Evolutionary conservation across 2,888 invertebrate species (phyloP).

Genomic region (Nemapogon koenigi): DNA sequence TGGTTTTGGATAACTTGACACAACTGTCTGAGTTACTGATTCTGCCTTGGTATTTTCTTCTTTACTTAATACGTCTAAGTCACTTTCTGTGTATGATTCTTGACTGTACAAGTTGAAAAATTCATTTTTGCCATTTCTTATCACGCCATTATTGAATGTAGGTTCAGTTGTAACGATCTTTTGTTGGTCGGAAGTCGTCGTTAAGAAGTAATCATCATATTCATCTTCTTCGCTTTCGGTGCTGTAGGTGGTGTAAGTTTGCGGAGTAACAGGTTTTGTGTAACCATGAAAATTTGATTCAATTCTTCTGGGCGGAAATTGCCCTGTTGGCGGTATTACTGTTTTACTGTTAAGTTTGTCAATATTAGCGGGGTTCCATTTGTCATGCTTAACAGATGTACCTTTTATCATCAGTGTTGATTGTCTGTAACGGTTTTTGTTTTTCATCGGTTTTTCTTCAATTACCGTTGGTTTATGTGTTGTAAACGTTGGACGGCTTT

Average conservation of each 20-base stretch:
- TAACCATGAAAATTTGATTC: slow-evolving; percentile 53
- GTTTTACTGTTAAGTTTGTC: slow-evolving; percentile 20
- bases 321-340: slow-evolving; percentile 19
- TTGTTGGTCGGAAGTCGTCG: slow-evolving; percentile 5
- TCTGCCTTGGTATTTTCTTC: slow-evolving; percentile 21
- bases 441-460: slow-evolving; percentile 21
- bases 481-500: slow-evolving; percentile 18
- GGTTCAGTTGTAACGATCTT: slow-evolving; percentile 4
- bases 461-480: slow-evolving; percentile 22
- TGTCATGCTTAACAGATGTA: slow-evolving; percentile 54
- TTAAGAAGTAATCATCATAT: slow-evolving; percentile 2
- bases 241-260: slow-evolving; percentile 25
- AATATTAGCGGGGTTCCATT: slow-evolving; percentile 31
- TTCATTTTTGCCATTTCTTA: slow-evolving; percentile 12
- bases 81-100: slow-evolving; percentile 14
- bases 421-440: slow-evolving; percentile 45
- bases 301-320: slow-evolving; percentile 34
- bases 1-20: slow-evolving; percentile 30
- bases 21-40: slow-evolving; percentile 34
- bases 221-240: slow-evolving; percentile 22
- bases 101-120: no score
- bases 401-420: slow-evolving; percentile 49
- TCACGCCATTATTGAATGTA: slow-evolving; percentile 10
- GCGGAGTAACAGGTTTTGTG: slow-evolving; percentile 23
- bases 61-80: slow-evolving; percentile 9